phyloP scores from a whole-genome alignment of 2,113 vertebrate genomes.

The Ivindomyrus marchei region DNA sequence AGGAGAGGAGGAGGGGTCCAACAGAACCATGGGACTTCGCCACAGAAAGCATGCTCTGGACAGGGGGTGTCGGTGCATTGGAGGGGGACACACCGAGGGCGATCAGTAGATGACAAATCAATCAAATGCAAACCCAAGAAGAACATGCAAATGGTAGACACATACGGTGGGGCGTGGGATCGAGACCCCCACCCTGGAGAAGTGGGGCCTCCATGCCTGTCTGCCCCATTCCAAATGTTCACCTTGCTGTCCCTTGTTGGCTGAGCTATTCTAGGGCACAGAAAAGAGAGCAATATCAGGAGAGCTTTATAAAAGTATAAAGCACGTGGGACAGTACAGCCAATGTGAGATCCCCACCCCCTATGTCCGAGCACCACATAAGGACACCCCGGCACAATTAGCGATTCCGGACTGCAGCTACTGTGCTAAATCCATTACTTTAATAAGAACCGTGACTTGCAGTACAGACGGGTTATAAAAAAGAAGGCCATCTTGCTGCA shows the following conservation, averaged over 20 bases:
- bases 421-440: slow-evolving; percentile 22
- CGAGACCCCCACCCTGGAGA: not conserved
- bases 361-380: not conserved
- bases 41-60: not conserved
- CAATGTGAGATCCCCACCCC: not conserved
- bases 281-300: not conserved
- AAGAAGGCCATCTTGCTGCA: not conserved
- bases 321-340: not conserved
- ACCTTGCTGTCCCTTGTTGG: not conserved
- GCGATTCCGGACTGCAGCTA: slow-evolving; percentile 8
- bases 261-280: not conserved
- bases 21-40: not conserved
- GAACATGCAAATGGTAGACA: not conserved
- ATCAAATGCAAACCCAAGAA: not conserved
- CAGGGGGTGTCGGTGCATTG: not conserved
- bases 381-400: slow-evolving; percentile 5
- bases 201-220: not conserved
- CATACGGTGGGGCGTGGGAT: not conserved
- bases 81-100: not conserved
- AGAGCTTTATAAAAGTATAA: not conserved
- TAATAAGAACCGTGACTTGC: slow-evolving; percentile 20
- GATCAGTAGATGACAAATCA: not conserved
- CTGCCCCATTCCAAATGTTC: not conserved
- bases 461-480: slow-evolving; percentile 10
- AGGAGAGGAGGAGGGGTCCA: not conserved